A percentile compares a stretch with the other conserved stretches of the same genome.
Conservation (phyloP, 1,140 invertebrate genomes). For the Papilio polyxenes region DNA sequence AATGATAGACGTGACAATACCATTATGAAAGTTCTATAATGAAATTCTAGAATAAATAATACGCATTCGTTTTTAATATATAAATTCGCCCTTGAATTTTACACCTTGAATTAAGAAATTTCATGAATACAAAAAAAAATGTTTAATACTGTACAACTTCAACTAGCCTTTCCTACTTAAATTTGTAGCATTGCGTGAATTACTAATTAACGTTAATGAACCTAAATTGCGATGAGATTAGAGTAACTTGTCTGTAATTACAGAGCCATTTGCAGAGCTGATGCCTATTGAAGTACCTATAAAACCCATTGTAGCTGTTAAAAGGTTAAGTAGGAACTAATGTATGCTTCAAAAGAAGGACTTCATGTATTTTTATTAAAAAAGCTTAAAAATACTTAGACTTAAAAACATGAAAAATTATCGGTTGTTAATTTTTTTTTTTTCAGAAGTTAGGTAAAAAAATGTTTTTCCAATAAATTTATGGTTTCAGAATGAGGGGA, state of each 20-base stretch:
- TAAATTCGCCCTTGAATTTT: no score
- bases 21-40: no score
- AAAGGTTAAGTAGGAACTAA: neutral
- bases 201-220: neutral
- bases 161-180: neutral
- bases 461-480: conserved; percentile 56
- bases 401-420: no score
- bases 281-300: neutral
- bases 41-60: no score
- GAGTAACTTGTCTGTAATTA: conserved; percentile 5
- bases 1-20: no score
- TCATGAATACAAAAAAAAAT: no score
- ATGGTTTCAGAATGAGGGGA: conserved; percentile 69
- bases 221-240: neutral
- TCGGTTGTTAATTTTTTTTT: conserved; percentile 29
- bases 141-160: neutral
- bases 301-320: neutral
- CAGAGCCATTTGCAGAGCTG: neutral
- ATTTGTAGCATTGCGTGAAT: neutral
- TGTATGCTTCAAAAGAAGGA: no score
- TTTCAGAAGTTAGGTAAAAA: conserved; percentile 47
- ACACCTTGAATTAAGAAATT: no score
- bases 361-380: neutral
- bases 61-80: no score
- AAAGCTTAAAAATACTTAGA: no score